phyloP scores from a whole-genome alignment of 2,797 vertebrate genomes.

The Phyllotis vaccarum region DNA sequence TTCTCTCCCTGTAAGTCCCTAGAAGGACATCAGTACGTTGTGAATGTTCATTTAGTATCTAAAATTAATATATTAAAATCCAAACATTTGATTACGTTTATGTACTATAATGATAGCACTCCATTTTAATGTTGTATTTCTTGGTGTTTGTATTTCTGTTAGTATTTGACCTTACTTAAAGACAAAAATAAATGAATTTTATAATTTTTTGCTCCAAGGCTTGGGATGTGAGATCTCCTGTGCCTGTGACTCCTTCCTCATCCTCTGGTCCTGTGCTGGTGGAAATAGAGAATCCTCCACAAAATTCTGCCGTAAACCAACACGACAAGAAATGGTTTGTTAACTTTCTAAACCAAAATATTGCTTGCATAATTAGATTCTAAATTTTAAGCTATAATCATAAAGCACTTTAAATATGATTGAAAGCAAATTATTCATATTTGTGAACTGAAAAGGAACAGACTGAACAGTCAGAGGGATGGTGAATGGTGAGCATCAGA shows the following conservation, averaged over 20 bases:
- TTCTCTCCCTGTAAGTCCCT: constrained; percentile 19
- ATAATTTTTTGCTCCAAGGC: constrained; percentile 86
- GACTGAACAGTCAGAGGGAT: neutral
- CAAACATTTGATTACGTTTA: neutral
- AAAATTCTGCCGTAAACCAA: constrained; percentile 91
- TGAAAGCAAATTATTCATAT: constrained; percentile 80
- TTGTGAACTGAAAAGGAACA: constrained; percentile 63
- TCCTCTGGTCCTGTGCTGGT: constrained; percentile 90
- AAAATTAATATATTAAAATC: constrained; percentile 5
- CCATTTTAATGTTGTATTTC: constrained; percentile 33
- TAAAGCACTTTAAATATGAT: constrained; percentile 59
- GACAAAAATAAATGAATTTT: constrained; percentile 63
- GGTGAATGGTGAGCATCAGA: neutral
- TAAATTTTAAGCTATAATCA: constrained; percentile 58
- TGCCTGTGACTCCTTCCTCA: constrained; percentile 87
- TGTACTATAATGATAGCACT: constrained; percentile 28
- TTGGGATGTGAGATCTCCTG: constrained; percentile 86
- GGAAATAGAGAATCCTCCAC: constrained; percentile 93
- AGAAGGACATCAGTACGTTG: neutral
- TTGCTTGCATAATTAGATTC: constrained; percentile 72
- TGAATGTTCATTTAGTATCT: neutral
- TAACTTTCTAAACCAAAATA: constrained; percentile 73
- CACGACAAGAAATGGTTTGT: constrained; percentile 94
- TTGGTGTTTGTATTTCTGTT: neutral
- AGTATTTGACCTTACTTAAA: constrained; percentile 30